phyloP scores from a whole-genome alignment of 1,140 invertebrate genomes.

The Hyposmocoma kahamanoa region DNA sequence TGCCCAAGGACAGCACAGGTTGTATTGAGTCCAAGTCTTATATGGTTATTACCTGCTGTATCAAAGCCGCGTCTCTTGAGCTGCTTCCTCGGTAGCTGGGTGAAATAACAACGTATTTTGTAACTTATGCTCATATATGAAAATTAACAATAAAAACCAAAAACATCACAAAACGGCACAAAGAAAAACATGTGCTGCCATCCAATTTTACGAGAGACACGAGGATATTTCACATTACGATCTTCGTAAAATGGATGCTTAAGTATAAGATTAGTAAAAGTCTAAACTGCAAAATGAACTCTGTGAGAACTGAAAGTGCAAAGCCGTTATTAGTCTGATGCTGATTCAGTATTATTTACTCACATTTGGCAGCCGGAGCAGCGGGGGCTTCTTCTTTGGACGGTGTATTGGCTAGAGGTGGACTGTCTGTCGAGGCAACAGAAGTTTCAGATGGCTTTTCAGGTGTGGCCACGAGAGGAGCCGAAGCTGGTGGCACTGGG shows the following conservation, averaged over 20 bases:
- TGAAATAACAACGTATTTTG: constrained; percentile 74
- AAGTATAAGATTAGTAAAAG: constrained; percentile 54
- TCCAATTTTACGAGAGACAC: constrained; percentile 23
- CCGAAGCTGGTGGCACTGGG: background rate
- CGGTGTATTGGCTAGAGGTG: constrained; percentile 55
- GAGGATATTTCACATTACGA: background rate
- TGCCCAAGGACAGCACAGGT: too few species aligned
- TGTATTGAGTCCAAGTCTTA: constrained; percentile 55
- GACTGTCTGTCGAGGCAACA: constrained; percentile 39
- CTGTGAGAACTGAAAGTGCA: constrained; percentile 56
- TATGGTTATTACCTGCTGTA: constrained; percentile 71
- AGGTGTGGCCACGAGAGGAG: constrained; percentile 39
- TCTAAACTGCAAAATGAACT: constrained; percentile 68
- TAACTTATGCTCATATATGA: constrained; percentile 62
- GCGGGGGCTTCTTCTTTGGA: constrained; percentile 48
- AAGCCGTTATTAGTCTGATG: constrained; percentile 46
- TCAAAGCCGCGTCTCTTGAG: constrained; percentile 74
- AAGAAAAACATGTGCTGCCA: constrained; percentile 52
- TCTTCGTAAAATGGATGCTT: constrained; percentile 40
- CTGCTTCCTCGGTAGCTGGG: constrained; percentile 73
- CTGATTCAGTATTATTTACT: constrained; percentile 29
- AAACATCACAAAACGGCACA: constrained; percentile 72
- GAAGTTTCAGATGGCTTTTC: constrained; percentile 20
- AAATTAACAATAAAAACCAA: constrained; percentile 67
- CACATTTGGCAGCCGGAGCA: constrained; percentile 55